phyloP scores from a whole-genome alignment of 64 coral and sea anemone species.

The Cladopsammia gracilis region DNA sequence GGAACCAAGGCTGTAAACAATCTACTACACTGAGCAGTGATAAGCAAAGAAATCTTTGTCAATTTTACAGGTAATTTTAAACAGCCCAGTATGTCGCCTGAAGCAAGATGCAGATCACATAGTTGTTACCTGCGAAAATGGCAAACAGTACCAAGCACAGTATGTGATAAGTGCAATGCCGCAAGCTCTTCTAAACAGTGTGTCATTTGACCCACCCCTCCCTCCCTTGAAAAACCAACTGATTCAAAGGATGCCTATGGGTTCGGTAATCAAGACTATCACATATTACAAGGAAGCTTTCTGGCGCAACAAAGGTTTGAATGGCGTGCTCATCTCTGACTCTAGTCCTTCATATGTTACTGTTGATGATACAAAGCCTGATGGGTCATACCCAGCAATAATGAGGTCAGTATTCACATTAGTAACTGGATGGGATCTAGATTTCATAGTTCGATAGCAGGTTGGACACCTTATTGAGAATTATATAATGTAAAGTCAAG shows the following conservation, averaged over 20 bases:
- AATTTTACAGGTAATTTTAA: conserved; percentile 83
- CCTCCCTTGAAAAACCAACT: conserved; percentile 95
- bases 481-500: too few species aligned
- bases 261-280: conserved; percentile 96
- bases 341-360: conserved; percentile 88
- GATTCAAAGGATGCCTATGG: conserved; percentile 96
- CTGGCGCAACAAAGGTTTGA: conserved; percentile 88
- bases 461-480: too few species aligned
- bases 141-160: conserved; percentile 83
- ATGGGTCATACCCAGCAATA: conserved; percentile 93
- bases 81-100: conserved; percentile 78
- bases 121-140: conserved; percentile 84
- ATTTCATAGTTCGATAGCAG: too few species aligned
- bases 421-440: too few species aligned
- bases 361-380: conserved; percentile 96
- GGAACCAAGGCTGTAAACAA: too few species aligned
- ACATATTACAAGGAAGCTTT: conserved; percentile 90
- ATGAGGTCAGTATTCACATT: conserved; percentile 81
- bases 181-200: conserved; percentile 88
- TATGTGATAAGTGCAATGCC: conserved; percentile 98
- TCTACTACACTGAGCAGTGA: too few species aligned
- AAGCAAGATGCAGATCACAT: conserved; percentile 79
- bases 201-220: conserved; percentile 93
- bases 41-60: background rate
- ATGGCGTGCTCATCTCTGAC: conserved; percentile 83